phyloP scores from a whole-genome alignment of 2,797 vertebrate species.

The Sebastes diaconus region DNA sequence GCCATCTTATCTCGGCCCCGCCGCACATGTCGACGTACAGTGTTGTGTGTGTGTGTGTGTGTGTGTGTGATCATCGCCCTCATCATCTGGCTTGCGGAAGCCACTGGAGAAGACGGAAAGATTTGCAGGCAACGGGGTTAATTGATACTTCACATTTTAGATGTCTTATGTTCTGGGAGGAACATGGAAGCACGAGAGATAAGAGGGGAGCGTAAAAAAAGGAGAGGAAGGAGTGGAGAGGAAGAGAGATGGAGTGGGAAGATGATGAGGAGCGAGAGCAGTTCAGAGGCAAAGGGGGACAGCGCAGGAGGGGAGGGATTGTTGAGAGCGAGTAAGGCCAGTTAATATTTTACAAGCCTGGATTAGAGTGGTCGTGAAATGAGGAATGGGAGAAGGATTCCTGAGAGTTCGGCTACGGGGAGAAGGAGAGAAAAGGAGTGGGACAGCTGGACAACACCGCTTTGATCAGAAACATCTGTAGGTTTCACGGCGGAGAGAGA shows the following conservation, averaged over 20 bases:
- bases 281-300: conserved; percentile 24
- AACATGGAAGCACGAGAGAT: conserved; percentile 34
- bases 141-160: conserved; percentile 72
- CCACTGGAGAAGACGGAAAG: conserved; percentile 42
- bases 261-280: conserved; percentile 34
- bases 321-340: conserved; percentile 58
- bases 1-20: conserved; percentile 64
- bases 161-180: conserved; percentile 44
- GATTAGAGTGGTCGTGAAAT: conserved; percentile 77
- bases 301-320: conserved; percentile 48
- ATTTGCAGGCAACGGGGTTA: conserved; percentile 60
- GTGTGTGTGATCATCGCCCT: conserved; percentile 28
- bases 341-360: conserved; percentile 80
- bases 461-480: conserved; percentile 77
- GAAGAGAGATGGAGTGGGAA: conserved; percentile 44
- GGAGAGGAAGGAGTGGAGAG: neutral
- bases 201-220: conserved; percentile 31
- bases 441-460: conserved; percentile 64
- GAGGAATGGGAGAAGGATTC: conserved; percentile 67
- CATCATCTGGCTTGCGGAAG: conserved; percentile 50
- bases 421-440: conserved; percentile 46
- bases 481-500: conserved; percentile 16
- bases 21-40: conserved; percentile 47
- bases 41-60: conserved; percentile 18
- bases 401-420: conserved; percentile 55